phyloP scores from a whole-genome alignment of 2,113 vertebrate genomes.

The Tragelaphus buxtoni region DNA sequence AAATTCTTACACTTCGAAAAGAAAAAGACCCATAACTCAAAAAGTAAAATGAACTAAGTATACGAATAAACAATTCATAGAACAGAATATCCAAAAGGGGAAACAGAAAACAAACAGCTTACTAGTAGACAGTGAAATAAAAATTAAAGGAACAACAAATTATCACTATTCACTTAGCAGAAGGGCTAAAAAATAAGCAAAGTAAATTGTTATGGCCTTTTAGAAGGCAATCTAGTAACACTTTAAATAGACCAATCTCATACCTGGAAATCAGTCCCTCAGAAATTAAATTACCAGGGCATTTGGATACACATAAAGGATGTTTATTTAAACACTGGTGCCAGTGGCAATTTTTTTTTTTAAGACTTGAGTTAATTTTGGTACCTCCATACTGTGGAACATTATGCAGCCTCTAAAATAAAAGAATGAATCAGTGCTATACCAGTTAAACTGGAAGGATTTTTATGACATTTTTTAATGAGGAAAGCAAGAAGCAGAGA shows the following conservation, averaged over 20 bases:
- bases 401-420: neutral
- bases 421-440: neutral
- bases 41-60: neutral
- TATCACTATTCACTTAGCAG: neutral
- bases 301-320: neutral
- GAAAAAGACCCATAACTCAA: neutral
- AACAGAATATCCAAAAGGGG: neutral
- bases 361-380: neutral
- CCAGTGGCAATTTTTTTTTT: neutral
- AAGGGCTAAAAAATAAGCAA: neutral
- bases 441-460: neutral
- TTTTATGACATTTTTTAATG: neutral
- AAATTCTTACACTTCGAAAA: neutral
- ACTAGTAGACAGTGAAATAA: neutral
- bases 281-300: neutral
- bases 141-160: neutral
- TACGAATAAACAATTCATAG: neutral
- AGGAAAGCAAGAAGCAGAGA: neutral
- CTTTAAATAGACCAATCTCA: neutral
- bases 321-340: neutral
- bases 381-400: neutral
- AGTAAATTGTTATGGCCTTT: neutral
- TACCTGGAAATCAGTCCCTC: neutral
- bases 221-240: neutral
- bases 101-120: neutral